Evolutionary conservation across 1,140 invertebrate genomes (phyloP), one percentile per base, ranked within the genome.

Genomic region (Battus philenor): DNA sequence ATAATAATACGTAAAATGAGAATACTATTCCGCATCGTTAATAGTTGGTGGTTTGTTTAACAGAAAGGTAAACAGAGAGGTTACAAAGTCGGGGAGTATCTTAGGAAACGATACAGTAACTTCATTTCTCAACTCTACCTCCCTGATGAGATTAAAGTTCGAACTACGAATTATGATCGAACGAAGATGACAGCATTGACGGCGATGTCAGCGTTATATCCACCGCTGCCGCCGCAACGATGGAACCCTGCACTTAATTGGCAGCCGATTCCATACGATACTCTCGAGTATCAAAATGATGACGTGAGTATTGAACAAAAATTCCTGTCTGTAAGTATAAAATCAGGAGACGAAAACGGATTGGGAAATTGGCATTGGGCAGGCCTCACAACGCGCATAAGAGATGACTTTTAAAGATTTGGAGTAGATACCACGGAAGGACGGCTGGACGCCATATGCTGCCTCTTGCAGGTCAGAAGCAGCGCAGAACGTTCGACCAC

Each of bases 131-230:
- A 27, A 0, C 36, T 83, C 2, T 88, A 88, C 48, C 43, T 76
- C 0, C 72, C 79, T 3, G 79, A 87, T 12, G 84, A 88, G 64
- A 86, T 89, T 44, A 79, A 74, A 16, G 74, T 86, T 2, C 75
- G 85, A 18, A 87, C 88, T 1, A 89, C 89, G 6, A 84, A 89
- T 34, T 86, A 86, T 22, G 80, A 87, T n/a, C 86, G 91, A 17
- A 90, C 90, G 0, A 89, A 90, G 67, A 90, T 89, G 89, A 88
- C 86, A 1, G 83, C 81, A 0, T 68, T 89, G 16, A 68, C 89
- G 1, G 87, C 87, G 1, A 54, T 91, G 9, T 86, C 89, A 0
- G 89, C 83, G 1, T 50, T 91, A 34, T 90, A 86, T 55, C 88
- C 87, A 29, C 89, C 90, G 1, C 34, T 59, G 9, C 38, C 53